A percentile compares a stretch with the other conserved stretches of the same genome.
Evolutionary conservation across 2,888 invertebrate genomes (phyloP).

Genomic region (Eupithecia tripunctaria): DNA sequence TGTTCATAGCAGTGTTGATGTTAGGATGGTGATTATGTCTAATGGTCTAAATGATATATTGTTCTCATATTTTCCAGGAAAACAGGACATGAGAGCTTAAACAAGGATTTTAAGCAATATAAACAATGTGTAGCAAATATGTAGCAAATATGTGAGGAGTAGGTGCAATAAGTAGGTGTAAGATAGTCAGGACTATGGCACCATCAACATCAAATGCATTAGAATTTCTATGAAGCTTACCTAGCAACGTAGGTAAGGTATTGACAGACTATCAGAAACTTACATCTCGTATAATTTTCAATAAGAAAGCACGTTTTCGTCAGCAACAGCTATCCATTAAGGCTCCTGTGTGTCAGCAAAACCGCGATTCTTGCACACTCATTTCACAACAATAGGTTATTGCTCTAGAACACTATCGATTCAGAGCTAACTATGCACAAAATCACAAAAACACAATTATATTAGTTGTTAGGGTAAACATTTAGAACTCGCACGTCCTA

Average conservation of each 20-base stretch:
- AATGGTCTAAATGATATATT: conserved; percentile 10
- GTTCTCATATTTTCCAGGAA: conserved; percentile 9
- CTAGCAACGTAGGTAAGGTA: neutral
- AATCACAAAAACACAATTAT: conserved; percentile 56
- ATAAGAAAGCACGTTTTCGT: conserved; percentile 40
- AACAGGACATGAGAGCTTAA: neutral
- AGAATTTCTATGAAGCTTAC: neutral
- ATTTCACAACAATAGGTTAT: conserved; percentile 69
- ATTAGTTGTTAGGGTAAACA: conserved; percentile 62
- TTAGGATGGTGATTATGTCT: conserved; percentile 3
- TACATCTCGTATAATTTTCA: conserved; percentile 44
- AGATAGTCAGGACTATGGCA: neutral
- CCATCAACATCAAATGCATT: neutral
- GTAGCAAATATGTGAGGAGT: neutral
- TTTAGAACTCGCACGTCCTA: conserved; percentile 56
- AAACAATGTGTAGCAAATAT: neutral
- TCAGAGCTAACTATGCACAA: conserved; percentile 60
- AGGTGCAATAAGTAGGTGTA: neutral
- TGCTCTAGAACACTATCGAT: conserved; percentile 65
- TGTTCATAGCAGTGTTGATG: conserved; percentile 30
- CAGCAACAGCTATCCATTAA: conserved; percentile 58
- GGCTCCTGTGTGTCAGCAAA: conserved; percentile 60
- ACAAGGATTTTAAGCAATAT: neutral
- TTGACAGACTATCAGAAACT: conserved; percentile 35
- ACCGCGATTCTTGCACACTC: conserved; percentile 69